Percentiles rank a stretch among this genome's conserved stretches.
phyloP scores from a whole-genome alignment of 2,113 vertebrate genomes.

The Trochalopteron elliotii region DNA sequence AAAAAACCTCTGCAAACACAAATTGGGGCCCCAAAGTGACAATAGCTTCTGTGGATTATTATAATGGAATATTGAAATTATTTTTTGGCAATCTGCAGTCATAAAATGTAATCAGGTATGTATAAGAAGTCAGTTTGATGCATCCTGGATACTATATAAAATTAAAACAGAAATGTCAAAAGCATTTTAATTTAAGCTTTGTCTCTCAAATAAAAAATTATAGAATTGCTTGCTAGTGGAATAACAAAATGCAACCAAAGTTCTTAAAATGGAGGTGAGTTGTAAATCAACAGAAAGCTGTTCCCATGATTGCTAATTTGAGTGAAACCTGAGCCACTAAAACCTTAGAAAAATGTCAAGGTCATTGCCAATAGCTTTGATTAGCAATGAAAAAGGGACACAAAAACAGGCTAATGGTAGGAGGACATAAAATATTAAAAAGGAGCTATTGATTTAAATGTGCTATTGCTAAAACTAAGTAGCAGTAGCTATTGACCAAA shows the following conservation, averaged over 20 bases:
- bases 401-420: constrained; percentile 57
- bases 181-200: background rate
- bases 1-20: background rate
- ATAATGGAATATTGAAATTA: background rate
- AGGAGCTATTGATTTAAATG: constrained; percentile 69
- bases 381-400: constrained; percentile 53
- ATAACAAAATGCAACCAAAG: background rate
- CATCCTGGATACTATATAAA: background rate
- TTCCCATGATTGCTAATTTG: constrained; percentile 26
- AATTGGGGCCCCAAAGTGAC: background rate
- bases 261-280: background rate
- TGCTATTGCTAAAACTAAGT: constrained; percentile 43
- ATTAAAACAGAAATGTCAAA: background rate
- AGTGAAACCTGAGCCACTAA: constrained; percentile 56
- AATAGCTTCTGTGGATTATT: background rate
- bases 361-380: constrained; percentile 47
- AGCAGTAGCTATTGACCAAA: constrained; percentile 48
- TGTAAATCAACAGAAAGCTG: background rate
- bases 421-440: constrained; percentile 76
- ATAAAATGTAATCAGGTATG: background rate
- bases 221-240: background rate
- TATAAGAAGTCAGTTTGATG: background rate
- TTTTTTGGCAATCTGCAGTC: background rate
- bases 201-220: background rate
- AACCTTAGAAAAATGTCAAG: constrained; percentile 54